A percentile compares a stretch with the other conserved stretches of the same genome.
phyloP scores from a whole-genome alignment of 2,797 vertebrate species.

The Parambassis ranga region DNA sequence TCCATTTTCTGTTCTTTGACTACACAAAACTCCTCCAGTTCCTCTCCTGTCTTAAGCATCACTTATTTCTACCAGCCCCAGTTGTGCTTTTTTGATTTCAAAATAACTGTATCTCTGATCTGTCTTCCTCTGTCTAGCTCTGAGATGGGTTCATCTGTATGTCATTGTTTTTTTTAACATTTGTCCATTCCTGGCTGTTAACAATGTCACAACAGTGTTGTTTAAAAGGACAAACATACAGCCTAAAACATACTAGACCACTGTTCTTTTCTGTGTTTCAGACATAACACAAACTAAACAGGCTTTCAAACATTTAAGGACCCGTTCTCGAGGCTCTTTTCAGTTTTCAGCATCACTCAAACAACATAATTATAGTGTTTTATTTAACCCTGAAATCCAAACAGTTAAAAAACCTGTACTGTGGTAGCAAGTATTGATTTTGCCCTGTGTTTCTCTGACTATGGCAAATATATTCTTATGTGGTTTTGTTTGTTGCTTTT shows the following conservation, averaged over 20 bases:
- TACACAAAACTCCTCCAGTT: slow-evolving; percentile 29
- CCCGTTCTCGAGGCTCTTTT: background rate
- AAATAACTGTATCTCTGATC: slow-evolving; percentile 21
- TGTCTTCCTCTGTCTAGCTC: background rate
- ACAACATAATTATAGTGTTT: slow-evolving; percentile 29
- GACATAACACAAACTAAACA: slow-evolving; percentile 6
- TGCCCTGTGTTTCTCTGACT: background rate
- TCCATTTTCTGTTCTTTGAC: slow-evolving; percentile 60
- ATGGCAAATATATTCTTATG: slow-evolving; percentile 15
- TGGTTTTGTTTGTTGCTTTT: slow-evolving; percentile 34
- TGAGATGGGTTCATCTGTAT: background rate
- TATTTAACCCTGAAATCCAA: slow-evolving; percentile 37
- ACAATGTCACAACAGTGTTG: background rate
- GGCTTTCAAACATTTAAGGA: background rate
- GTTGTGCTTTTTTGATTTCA: slow-evolving; percentile 17
- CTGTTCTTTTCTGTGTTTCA: slow-evolving; percentile 4
- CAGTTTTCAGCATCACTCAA: background rate
- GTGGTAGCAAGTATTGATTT: slow-evolving; percentile 13
- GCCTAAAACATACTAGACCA: background rate
- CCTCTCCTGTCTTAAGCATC: slow-evolving; percentile 15
- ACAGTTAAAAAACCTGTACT: slow-evolving; percentile 31
- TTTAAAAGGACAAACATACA: background rate
- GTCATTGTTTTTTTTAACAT: background rate
- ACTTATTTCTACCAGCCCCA: background rate
- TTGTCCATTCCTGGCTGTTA: background rate